Conservation (phyloP, 2,113 vertebrate genomes). For the Cyanoramphus novaezelandiae region DNA sequence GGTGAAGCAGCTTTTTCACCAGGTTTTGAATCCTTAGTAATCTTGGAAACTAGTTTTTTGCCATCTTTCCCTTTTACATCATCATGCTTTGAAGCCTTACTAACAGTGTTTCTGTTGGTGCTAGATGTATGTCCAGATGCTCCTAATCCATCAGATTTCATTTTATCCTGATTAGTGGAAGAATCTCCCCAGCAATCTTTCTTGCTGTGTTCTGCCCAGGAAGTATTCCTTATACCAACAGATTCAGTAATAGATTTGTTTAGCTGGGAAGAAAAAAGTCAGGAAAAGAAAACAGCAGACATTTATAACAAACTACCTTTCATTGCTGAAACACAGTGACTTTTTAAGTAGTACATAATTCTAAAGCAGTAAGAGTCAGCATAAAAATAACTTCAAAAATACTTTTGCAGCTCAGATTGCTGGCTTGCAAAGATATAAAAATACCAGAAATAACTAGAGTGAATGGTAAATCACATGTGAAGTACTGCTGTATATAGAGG, state of each 20-base stretch:
- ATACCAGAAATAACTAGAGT: not conserved
- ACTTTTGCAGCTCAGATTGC: not conserved
- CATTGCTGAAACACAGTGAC: not conserved
- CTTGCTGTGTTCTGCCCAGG: slow-evolving; percentile 63
- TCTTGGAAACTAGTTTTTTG: slow-evolving; percentile 75
- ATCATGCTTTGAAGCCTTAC: slow-evolving; percentile 80
- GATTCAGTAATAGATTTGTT: slow-evolving; percentile 68
- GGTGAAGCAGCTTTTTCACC: slow-evolving; percentile 73
- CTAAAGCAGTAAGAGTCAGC: not conserved
- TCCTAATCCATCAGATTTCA: slow-evolving; percentile 94
- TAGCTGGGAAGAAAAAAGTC: slow-evolving; percentile 59
- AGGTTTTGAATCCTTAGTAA: slow-evolving; percentile 77
- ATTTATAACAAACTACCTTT: not conserved
- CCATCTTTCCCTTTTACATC: slow-evolving; percentile 81
- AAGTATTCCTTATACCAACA: slow-evolving; percentile 72
- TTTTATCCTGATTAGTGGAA: slow-evolving; percentile 78
- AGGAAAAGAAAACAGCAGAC: not conserved
- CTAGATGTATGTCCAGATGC: slow-evolving; percentile 78
- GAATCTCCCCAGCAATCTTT: slow-evolving; percentile 46
- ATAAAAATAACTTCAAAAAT: not conserved
- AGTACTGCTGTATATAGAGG: not conserved
- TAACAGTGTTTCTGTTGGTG: slow-evolving; percentile 72
- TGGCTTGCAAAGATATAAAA: not conserved
- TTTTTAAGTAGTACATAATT: not conserved
- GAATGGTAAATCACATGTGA: not conserved